These are phyloP conservation scores for Lysiphlebus fabarum DNA, from an alignment of 1,140 invertebrate species.

Conservation along the genomic window DNA sequence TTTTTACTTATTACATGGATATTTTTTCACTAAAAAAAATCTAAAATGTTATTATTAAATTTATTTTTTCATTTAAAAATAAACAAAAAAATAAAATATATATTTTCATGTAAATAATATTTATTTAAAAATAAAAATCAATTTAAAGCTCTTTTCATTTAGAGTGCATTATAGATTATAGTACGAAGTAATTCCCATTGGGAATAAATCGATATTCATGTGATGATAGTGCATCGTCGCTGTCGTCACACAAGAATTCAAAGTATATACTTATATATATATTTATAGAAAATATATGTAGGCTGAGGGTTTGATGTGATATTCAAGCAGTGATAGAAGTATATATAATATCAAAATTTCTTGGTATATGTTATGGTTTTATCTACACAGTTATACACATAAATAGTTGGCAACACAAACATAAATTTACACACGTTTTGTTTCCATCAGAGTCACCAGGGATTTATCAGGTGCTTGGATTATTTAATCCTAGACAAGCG, in stretches of 20 bases:
- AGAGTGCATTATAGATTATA: too few relatives aligned
- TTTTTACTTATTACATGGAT: neutral
- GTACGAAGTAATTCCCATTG: neutral
- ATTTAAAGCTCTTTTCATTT: too few relatives aligned
- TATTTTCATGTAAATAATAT: too few relatives aligned
- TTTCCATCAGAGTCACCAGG: slow-evolving; percentile 26
- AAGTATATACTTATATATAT: slow-evolving; percentile 3
- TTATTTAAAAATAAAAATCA: too few relatives aligned
- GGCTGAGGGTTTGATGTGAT: slow-evolving; percentile 10
- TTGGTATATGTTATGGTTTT: slow-evolving; percentile 9
- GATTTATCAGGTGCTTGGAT: slow-evolving; percentile 30
- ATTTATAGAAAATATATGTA: slow-evolving; percentile 7
- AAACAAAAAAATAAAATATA: too few relatives aligned
- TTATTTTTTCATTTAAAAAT: too few relatives aligned
- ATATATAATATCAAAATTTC: slow-evolving; percentile 12
- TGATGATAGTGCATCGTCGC: slow-evolving; percentile 3
- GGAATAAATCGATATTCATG: slow-evolving; percentile 15
- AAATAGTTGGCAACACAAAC: slow-evolving; percentile 1
- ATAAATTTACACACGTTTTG: slow-evolving; percentile 10
- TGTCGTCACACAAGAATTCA: neutral
- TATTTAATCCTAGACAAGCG: slow-evolving; percentile 29
- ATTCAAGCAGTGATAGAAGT: slow-evolving; percentile 6
- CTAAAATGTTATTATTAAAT: too few relatives aligned
- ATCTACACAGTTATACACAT: too few relatives aligned
- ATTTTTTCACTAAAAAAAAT: too few relatives aligned